Percentiles rank a stretch among this genome's conserved stretches.
These are phyloP conservation scores for Syrmaticus mikado DNA, from an alignment of 2,113 vertebrate species.

Conservation along the genomic window DNA sequence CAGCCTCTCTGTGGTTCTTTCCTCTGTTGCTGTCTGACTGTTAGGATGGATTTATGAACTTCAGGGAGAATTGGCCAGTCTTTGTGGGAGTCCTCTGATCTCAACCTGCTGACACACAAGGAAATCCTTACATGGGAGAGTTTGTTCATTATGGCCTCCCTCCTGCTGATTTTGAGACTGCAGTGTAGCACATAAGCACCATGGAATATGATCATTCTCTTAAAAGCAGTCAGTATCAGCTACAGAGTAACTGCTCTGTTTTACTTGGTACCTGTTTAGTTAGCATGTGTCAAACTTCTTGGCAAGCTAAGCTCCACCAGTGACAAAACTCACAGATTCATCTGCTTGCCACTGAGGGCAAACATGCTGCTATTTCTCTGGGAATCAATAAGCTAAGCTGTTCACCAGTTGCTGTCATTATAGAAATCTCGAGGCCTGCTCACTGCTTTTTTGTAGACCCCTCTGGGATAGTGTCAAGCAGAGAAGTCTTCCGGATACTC, in stretches of 20 bases:
- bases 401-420: not conserved
- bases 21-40: not conserved
- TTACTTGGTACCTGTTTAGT: not conserved
- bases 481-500: not conserved
- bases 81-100: not conserved
- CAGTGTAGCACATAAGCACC: not conserved
- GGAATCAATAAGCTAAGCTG: no score
- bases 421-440: not conserved
- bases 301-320: accelerated
- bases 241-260: not conserved
- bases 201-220: not conserved
- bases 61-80: not conserved
- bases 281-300: accelerated
- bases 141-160: not conserved
- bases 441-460: not conserved
- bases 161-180: not conserved
- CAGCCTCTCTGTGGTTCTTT: not conserved
- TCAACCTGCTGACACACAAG: not conserved
- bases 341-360: not conserved
- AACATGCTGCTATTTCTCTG: not conserved
- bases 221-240: not conserved
- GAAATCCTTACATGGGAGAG: not conserved
- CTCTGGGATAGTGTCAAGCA: not conserved
- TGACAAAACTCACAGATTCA: not conserved
- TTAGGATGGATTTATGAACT: not conserved